These are phyloP conservation scores for Diprion similis DNA, from an alignment of 1,140 invertebrate species.

Conservation along the genomic window DNA sequence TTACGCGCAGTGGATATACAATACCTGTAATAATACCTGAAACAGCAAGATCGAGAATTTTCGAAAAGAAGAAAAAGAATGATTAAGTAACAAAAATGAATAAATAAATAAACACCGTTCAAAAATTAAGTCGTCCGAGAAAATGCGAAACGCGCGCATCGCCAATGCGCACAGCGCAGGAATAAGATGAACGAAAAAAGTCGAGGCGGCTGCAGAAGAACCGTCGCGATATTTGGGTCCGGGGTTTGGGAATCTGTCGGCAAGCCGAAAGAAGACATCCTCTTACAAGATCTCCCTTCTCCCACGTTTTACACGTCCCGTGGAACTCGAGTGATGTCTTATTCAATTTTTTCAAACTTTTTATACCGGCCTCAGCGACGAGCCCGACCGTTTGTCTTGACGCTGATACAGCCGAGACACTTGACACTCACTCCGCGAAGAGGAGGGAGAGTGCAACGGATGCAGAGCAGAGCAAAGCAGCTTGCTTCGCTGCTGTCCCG, in stretches of 20 bases:
- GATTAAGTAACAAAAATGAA: background rate
- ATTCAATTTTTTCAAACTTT: conserved; percentile 4
- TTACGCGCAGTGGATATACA: no score
- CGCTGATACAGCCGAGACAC: background rate
- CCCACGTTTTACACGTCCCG: background rate
- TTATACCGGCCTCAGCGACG: background rate
- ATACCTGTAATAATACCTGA: no score
- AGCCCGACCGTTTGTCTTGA: background rate
- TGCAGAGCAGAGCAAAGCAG: no score
- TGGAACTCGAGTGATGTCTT: background rate
- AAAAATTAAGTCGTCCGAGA: background rate
- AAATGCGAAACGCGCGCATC: background rate
- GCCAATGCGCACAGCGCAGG: background rate
- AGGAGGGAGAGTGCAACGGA: no score
- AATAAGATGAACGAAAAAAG: no score
- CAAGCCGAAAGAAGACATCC: background rate
- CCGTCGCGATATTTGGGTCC: background rate
- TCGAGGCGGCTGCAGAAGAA: no score
- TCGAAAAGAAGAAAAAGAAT: no score
- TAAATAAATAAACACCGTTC: background rate
- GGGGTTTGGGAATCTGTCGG: background rate
- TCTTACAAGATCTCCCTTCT: background rate
- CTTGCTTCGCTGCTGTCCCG: background rate
- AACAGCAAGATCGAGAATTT: no score
- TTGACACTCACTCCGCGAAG: no score